Evolutionary conservation across 2,888 invertebrate species (phyloP).

Genomic region (Microplitis manilae): DNA sequence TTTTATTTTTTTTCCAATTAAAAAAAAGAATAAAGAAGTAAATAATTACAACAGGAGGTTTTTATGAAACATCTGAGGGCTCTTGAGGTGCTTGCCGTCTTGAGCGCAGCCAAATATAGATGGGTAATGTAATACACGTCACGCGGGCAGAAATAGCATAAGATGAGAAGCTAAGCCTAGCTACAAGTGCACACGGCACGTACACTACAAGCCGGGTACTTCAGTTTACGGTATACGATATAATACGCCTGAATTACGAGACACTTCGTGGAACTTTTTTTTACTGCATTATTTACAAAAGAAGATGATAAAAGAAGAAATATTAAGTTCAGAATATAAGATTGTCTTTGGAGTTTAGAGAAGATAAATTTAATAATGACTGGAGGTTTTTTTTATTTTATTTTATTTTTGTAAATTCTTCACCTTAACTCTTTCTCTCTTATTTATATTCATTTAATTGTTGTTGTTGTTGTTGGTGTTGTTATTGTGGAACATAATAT

Average conservation of each 20-base stretch:
- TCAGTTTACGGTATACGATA: conserved; percentile 17
- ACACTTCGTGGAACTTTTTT: conserved; percentile 34
- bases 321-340: background rate
- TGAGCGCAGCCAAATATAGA: conserved; percentile 74
- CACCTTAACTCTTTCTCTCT: conserved; percentile 12
- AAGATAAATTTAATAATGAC: background rate
- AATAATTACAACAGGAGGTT: background rate
- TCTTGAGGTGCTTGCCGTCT: conserved; percentile 41
- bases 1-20: background rate
- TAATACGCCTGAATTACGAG: conserved; percentile 20
- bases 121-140: conserved; percentile 75
- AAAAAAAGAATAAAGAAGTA: background rate
- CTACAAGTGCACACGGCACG: conserved; percentile 74
- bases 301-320: background rate
- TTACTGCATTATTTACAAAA: background rate
- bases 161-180: conserved; percentile 66
- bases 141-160: conserved; percentile 74
- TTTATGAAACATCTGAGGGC: conserved; percentile 38
- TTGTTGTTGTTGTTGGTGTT: background rate
- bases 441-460: background rate
- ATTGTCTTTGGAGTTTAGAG: background rate
- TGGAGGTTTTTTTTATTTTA: conserved; percentile 7
- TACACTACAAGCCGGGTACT: conserved; percentile 1
- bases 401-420: background rate
- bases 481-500: background rate